phyloP scores from a whole-genome alignment of 1,140 invertebrate species.

The Meloidogyne floridensis region DNA sequence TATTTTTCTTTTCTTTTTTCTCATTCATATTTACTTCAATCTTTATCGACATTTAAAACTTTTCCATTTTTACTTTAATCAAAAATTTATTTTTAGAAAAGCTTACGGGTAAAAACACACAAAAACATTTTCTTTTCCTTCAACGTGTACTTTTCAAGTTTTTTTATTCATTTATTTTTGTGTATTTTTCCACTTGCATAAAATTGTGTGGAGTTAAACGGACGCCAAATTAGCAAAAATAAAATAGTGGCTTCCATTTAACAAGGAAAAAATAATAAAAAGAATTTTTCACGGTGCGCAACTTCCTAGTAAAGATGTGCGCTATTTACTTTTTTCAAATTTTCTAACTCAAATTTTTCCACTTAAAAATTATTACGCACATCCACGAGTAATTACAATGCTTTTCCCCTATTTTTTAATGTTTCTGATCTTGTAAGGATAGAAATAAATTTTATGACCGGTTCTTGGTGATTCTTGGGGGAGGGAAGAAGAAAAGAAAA shows the following conservation, averaged over 20 bases:
- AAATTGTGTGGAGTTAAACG: background rate
- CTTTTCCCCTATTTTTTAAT: background rate
- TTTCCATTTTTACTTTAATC: background rate
- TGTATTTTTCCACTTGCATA: background rate
- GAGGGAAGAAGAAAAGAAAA: background rate
- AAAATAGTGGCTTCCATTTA: background rate
- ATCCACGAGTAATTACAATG: background rate
- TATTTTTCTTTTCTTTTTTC: background rate
- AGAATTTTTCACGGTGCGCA: background rate
- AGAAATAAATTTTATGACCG: background rate
- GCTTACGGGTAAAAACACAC: too few relatives aligned
- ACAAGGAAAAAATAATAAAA: background rate
- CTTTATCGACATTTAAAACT: background rate
- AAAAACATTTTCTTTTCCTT: background rate
- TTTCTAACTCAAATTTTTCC: background rate
- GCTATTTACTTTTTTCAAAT: background rate
- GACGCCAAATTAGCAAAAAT: constrained; percentile 1
- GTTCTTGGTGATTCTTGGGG: background rate
- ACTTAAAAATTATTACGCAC: background rate
- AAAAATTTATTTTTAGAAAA: background rate
- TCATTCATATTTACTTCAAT: background rate
- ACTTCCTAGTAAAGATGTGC: background rate
- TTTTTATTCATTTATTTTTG: background rate
- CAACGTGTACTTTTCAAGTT: background rate
- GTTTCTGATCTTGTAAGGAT: background rate